These are phyloP conservation scores for Pontoporia blainvillei DNA, from an alignment of 2,113 vertebrate species.

Conservation along the genomic window DNA sequence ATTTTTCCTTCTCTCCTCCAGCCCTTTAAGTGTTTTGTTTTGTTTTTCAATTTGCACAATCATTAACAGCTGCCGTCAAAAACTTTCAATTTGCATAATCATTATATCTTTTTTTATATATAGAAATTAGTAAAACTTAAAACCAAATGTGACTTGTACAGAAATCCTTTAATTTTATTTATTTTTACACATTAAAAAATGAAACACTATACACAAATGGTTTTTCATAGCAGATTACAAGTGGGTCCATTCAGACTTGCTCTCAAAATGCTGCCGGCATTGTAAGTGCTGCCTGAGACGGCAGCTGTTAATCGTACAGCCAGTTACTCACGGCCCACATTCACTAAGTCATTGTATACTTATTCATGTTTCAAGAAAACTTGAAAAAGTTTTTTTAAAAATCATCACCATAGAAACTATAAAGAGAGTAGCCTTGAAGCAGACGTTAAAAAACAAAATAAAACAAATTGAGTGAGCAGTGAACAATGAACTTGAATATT, in stretches of 20 bases:
- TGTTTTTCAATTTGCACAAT: neutral
- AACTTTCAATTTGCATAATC: neutral
- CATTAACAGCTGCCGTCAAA: neutral
- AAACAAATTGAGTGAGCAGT: neutral
- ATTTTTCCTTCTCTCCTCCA: neutral
- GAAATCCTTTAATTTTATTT: conserved; percentile 89
- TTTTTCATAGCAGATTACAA: conserved; percentile 88
- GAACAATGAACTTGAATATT: neutral
- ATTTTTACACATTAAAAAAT: conserved; percentile 98
- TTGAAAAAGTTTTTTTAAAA: neutral
- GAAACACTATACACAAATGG: conserved; percentile 99
- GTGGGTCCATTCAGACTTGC: conserved; percentile 83
- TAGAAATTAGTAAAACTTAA: conserved; percentile 82
- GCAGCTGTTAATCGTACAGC: conserved; percentile 75
- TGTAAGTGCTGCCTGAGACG: conserved; percentile 66
- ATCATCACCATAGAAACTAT: neutral
- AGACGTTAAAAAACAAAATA: neutral
- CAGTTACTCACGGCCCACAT: neutral
- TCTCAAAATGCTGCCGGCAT: conserved; percentile 81
- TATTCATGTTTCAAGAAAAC: neutral
- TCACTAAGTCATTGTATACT: neutral
- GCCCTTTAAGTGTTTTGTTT: neutral
- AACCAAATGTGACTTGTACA: conserved; percentile 86
- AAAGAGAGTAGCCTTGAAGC: neutral
- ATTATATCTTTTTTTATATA: conserved; percentile 81